Conservation (phyloP, 2,797 vertebrate species). For the Alectoris magna region DNA sequence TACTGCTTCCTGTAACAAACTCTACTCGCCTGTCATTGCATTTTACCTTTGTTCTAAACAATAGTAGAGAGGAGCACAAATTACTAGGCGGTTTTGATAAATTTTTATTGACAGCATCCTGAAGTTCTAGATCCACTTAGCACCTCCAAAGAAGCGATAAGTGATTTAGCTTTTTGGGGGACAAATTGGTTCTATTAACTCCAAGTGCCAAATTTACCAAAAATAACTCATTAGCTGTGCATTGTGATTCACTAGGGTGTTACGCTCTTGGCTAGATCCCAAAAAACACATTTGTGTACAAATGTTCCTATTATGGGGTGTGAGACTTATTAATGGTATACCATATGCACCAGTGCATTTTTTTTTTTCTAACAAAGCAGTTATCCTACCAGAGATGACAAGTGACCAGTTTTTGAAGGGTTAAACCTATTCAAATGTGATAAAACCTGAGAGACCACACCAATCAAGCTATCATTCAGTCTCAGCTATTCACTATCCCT, state of each 20-base stretch:
- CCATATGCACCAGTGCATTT: slow-evolving; percentile 70
- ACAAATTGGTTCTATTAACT: slow-evolving; percentile 79
- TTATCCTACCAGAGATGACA: slow-evolving; percentile 62
- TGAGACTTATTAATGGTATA: slow-evolving; percentile 76
- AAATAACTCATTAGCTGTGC: slow-evolving; percentile 80
- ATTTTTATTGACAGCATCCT: slow-evolving; percentile 71
- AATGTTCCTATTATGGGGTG: slow-evolving; percentile 79
- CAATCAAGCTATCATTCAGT: slow-evolving; percentile 64
- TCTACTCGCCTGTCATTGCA: neutral
- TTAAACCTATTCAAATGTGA: slow-evolving; percentile 78
- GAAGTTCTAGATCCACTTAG: slow-evolving; percentile 82
- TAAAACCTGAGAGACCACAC: slow-evolving; percentile 64
- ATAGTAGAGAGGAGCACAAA: slow-evolving; percentile 21
- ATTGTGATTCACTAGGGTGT: slow-evolving; percentile 77
- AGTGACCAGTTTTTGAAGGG: slow-evolving; percentile 69
- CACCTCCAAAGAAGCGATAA: slow-evolving; percentile 79
- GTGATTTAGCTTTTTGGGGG: slow-evolving; percentile 79
- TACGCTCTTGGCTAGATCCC: slow-evolving; percentile 77
- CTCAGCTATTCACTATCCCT: slow-evolving; percentile 43
- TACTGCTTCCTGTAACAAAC: slow-evolving; percentile 4
- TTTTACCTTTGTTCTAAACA: slow-evolving; percentile 48
- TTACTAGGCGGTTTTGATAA: slow-evolving; percentile 45
- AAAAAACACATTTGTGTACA: slow-evolving; percentile 79
- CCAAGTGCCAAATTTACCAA: slow-evolving; percentile 77
- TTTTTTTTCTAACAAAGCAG: slow-evolving; percentile 45